A percentile compares a stretch with the other conserved stretches of the same genome.
Conservation (phyloP, 2,797 vertebrate species). For the Syngnathus acus region DNA sequence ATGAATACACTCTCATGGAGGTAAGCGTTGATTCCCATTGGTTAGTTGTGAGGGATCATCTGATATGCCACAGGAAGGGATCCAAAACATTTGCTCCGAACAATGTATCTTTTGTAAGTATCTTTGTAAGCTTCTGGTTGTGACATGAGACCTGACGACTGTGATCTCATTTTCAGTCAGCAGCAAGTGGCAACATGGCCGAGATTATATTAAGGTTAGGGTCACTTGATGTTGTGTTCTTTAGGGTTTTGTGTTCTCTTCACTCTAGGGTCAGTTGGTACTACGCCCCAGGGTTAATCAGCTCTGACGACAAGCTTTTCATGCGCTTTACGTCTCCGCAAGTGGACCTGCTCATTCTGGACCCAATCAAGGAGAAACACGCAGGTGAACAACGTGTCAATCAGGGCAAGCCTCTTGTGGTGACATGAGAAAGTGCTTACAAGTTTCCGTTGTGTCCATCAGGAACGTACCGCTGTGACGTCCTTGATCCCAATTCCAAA, state of each 20-base stretch:
- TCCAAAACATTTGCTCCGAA: too few relatives aligned
- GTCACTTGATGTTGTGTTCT: too few relatives aligned
- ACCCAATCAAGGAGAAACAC: conserved; percentile 65
- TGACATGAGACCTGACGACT: too few relatives aligned
- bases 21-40: conserved; percentile 14
- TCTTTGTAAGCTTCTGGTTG: too few relatives aligned
- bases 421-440: neutral
- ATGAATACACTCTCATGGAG: conserved; percentile 56
- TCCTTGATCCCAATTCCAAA: conserved; percentile 56
- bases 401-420: too few relatives aligned
- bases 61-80: too few relatives aligned
- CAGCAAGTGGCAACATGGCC: neutral
- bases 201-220: too few relatives aligned
- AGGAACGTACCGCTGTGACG: conserved; percentile 84
- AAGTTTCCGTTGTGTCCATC: neutral
- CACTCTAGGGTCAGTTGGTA: conserved; percentile 67
- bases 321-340: conserved; percentile 34
- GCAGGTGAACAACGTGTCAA: conserved; percentile 47
- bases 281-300: conserved; percentile 75
- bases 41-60: neutral
- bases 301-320: conserved; percentile 70
- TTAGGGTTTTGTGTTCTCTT: neutral
- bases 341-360: conserved; percentile 54
- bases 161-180: neutral
- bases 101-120: neutral